Evolutionary conservation across 2,113 vertebrate species (phyloP), one percentile per base, ranked within the genome.

Genomic region (Camarhynchus parvulus): DNA sequence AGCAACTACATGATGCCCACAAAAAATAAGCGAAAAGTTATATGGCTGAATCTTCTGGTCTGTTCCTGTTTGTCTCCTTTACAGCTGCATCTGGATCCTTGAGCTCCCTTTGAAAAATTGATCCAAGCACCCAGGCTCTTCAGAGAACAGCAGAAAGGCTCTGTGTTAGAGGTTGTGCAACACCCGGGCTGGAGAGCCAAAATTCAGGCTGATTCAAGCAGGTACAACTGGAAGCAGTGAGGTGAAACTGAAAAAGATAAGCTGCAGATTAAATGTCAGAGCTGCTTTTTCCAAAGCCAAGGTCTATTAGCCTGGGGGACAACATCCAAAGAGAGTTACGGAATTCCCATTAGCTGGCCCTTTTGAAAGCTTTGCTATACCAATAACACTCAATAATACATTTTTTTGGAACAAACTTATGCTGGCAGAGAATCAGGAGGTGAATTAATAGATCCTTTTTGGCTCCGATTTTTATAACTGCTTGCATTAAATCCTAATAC

Each of bases 391-490:
- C 88, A 77, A 72, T 93, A 94, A 93, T 78, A 92, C 49, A 39
- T 83, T 81, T 90, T 83, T 93, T 88, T 93, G 85, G 87, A 96
- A 78, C 49, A 75, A 94, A 85, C 64, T 47, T 85, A 27, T 22
- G 11, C 62, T 96, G 92, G 93, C 94, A 93, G 83, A 93, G 85
- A 92, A 94, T 89, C 88, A 95, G 55, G 64, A 87, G 41, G 86
- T 89, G 69, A 96, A 89, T 95, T 95, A 96, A 92, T 95, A 94
- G 82, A 75, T 89, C 68, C 85, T 97, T 96, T 90, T 86, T 96
- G 85, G 80, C 88, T 83, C 90, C 68, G 52, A 95, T 88, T 96
- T 96, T 96, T 96, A 56, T 89, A 93, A 81, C 61, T 81, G 37
- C 89, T 95, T 66, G 42, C 56, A 78, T 64, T 86, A 84, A 96